Evolutionary conservation across 30 jellyfish, hydroid and myxozoan species (phyloP).

Genomic region (Nemopilema nomurai): DNA sequence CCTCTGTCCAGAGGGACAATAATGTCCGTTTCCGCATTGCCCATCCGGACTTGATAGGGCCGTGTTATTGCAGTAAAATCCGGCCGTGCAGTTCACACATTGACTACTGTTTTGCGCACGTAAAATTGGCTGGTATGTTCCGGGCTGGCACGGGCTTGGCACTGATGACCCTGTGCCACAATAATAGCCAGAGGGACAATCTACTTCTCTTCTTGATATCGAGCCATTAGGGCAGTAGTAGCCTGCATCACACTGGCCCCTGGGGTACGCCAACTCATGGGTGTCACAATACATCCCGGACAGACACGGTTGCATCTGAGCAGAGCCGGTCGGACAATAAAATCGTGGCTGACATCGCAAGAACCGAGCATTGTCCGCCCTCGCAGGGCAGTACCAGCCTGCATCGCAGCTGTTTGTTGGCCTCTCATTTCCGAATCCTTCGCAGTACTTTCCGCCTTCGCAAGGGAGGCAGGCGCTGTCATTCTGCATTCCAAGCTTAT

Average conservation of each 20-base stretch:
- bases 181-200: slow-evolving; percentile 79
- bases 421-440: slow-evolving; percentile 82
- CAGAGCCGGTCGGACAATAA: slow-evolving; percentile 90
- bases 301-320: slow-evolving; percentile 75
- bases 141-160: slow-evolving; percentile 86
- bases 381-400: slow-evolving; percentile 93
- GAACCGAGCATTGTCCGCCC: slow-evolving; percentile 55
- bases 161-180: slow-evolving; percentile 73
- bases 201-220: slow-evolving; percentile 45
- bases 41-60: slow-evolving; percentile 75
- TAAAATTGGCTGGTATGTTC: slow-evolving; percentile 72
- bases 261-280: slow-evolving; percentile 69
- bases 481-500: slow-evolving; percentile 54
- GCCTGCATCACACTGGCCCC: slow-evolving; percentile 84
- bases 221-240: slow-evolving; percentile 96
- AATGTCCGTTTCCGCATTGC: slow-evolving; percentile 75
- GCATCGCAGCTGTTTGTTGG: slow-evolving; percentile 84
- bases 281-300: slow-evolving; percentile 85
- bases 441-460: slow-evolving; percentile 85
- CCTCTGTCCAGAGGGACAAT: slow-evolving; percentile 90
- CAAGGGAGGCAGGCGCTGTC: slow-evolving; percentile 75
- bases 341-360: slow-evolving; percentile 70
- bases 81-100: slow-evolving; percentile 88
- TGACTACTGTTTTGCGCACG: slow-evolving; percentile 57
- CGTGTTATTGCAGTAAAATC: slow-evolving; percentile 76